These are phyloP conservation scores for Dinocampus coccinellae DNA, from an alignment of 2,888 invertebrate genomes.

Conservation along the genomic window DNA sequence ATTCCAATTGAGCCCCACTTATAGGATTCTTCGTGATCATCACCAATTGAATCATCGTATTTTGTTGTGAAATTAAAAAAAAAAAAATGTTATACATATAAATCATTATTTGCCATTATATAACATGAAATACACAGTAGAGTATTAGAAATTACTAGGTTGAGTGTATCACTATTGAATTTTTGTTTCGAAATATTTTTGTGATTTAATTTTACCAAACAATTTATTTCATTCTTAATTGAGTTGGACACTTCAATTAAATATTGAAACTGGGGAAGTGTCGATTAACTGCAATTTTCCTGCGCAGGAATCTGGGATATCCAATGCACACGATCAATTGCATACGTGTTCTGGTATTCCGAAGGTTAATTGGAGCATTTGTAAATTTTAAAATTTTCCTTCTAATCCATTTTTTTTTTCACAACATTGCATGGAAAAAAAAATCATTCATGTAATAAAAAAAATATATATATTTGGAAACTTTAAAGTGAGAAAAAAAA, in stretches of 20 bases:
- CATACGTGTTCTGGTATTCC: background rate
- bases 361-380: background rate
- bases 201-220: background rate
- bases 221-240: constrained; percentile 5
- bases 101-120: background rate
- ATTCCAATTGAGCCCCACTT: constrained; percentile 20
- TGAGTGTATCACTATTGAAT: background rate
- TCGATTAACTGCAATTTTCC: background rate
- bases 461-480: too few relatives aligned
- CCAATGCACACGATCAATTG: background rate
- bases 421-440: background rate
- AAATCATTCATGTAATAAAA: background rate
- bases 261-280: background rate
- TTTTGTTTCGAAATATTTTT: background rate
- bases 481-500: too few relatives aligned
- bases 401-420: background rate
- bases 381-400: too few relatives aligned
- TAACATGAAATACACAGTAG: too few relatives aligned
- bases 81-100: background rate
- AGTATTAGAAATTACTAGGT: background rate
- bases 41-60: background rate
- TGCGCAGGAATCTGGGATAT: background rate
- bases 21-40: constrained; percentile 15
- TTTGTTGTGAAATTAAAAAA: background rate
- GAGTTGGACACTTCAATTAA: constrained; percentile 9